Conservation (phyloP, 2,113 vertebrate genomes). For the Corynorhinus townsendii region DNA sequence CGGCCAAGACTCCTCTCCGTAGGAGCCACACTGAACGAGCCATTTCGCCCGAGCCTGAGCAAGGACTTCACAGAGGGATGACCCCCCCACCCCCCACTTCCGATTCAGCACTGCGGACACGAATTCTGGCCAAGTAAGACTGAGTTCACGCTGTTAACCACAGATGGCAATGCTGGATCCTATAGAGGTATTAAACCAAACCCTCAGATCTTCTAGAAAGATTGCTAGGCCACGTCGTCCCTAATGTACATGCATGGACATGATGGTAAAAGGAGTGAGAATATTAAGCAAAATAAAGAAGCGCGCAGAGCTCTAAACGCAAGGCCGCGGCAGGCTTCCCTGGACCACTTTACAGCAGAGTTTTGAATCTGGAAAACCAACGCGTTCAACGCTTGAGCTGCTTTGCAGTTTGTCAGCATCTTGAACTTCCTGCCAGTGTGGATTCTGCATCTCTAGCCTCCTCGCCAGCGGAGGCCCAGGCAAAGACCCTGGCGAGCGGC, state of each 20-base stretch:
- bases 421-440: neutral
- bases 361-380: neutral
- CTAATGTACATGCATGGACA: fast-evolving
- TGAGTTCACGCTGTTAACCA: neutral
- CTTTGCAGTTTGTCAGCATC: no score
- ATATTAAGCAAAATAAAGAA: neutral
- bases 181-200: neutral
- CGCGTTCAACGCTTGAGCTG: fast-evolving
- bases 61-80: neutral
- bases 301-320: neutral
- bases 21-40: neutral
- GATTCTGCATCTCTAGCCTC: neutral
- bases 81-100: neutral
- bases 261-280: neutral
- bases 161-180: neutral
- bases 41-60: fast-evolving
- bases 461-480: neutral
- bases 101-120: neutral
- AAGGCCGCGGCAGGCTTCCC: fast-evolving
- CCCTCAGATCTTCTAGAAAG: neutral
- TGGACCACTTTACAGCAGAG: neutral
- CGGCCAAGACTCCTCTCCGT: fast-evolving
- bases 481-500: fast-evolving
- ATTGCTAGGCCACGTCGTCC: neutral
- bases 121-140: neutral